These are phyloP conservation scores for Drosophila sproati DNA, from an alignment of 1,140 invertebrate genomes.

Conservation along the genomic window DNA sequence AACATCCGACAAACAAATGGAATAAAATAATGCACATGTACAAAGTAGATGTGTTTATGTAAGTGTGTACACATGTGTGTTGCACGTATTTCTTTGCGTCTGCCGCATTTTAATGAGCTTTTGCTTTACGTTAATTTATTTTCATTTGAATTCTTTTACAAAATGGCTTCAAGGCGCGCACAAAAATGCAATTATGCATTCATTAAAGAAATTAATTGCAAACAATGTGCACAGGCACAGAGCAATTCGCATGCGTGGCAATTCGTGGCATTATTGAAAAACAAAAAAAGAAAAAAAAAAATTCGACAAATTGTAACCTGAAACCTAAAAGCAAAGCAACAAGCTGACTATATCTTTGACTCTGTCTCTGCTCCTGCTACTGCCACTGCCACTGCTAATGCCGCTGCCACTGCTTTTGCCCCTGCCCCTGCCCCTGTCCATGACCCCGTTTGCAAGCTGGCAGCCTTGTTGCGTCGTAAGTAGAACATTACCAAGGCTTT, in stretches of 20 bases:
- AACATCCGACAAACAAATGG: constrained; percentile 60
- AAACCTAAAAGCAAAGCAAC: constrained; percentile 29
- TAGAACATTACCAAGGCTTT: constrained; percentile 81
- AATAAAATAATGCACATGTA: constrained; percentile 74
- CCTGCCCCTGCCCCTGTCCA: constrained; percentile 5
- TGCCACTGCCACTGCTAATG: constrained; percentile 9
- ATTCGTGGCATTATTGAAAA: constrained; percentile 52
- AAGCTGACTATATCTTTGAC: constrained; percentile 30
- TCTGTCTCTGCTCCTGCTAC: not conserved
- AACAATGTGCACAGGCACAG: constrained; percentile 61
- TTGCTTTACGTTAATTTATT: constrained; percentile 82
- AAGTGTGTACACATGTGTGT: constrained; percentile 33
- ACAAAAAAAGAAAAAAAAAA: not conserved
- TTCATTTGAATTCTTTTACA: constrained; percentile 80
- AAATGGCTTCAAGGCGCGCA: constrained; percentile 76
- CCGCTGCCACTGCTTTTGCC: not conserved
- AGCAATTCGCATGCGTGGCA: constrained; percentile 36
- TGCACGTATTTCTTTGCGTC: constrained; percentile 49
- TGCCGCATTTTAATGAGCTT: constrained; percentile 78
- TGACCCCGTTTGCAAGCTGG: constrained; percentile 26
- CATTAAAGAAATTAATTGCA: constrained; percentile 82
- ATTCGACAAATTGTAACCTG: constrained; percentile 41
- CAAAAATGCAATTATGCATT: constrained; percentile 82
- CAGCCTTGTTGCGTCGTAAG: constrained; percentile 65
- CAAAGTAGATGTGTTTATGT: constrained; percentile 15